Evolutionary conservation across 2,113 vertebrate species (phyloP).

Genomic region (Podilymbus podiceps): DNA sequence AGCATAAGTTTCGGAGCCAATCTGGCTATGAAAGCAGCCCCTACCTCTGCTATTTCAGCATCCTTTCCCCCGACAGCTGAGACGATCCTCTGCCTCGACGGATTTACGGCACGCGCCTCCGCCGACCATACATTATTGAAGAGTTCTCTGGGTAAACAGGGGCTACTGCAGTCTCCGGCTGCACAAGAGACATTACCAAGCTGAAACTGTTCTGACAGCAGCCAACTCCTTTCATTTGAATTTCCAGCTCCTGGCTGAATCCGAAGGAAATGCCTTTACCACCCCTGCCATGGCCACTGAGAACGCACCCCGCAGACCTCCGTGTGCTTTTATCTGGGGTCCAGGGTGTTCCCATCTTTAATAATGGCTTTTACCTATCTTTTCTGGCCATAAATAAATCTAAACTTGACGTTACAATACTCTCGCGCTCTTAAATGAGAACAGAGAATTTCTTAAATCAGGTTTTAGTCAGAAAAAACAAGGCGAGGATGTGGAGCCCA

Average conservation of each 20-base stretch:
- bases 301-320: rapidly evolving
- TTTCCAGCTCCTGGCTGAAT: neutral
- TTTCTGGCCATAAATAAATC: neutral
- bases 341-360: neutral
- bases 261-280: neutral
- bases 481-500: neutral
- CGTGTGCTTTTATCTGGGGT: neutral
- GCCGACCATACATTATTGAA: neutral
- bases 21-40: neutral
- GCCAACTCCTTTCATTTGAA: neutral
- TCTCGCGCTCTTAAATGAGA: neutral
- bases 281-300: rapidly evolving
- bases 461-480: neutral
- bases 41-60: neutral
- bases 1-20: neutral
- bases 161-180: neutral
- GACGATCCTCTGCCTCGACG: neutral
- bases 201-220: neutral
- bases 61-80: too few species aligned
- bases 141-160: neutral
- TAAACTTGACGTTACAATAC: neutral
- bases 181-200: neutral
- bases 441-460: neutral
- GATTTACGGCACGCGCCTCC: neutral
- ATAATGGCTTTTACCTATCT: neutral